Conservation (phyloP, 2,113 vertebrate species). For the Myiagra hebetior region DNA sequence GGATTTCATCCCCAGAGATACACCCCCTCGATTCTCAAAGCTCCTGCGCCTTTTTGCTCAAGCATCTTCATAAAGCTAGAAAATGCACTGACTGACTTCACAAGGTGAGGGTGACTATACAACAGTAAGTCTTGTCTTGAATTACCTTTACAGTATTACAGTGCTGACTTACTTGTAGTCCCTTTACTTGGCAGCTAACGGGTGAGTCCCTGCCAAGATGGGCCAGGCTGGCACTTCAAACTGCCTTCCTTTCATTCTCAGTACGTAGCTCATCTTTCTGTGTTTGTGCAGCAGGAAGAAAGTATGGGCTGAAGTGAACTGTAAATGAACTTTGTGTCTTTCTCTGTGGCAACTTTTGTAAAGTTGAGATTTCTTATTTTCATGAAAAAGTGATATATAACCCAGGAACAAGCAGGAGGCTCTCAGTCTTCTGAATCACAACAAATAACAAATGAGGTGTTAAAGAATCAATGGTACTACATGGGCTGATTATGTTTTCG, state of each 20-base stretch:
- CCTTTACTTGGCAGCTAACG: background rate
- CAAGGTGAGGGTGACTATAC: background rate
- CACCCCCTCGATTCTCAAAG: constrained; percentile 5
- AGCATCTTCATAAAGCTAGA: background rate
- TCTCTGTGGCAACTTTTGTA: background rate
- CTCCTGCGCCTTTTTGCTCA: background rate
- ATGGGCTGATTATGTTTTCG: background rate
- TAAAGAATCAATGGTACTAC: background rate
- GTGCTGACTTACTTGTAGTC: background rate
- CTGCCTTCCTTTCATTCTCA: constrained; percentile 36
- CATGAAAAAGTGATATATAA: background rate
- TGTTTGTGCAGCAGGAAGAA: background rate
- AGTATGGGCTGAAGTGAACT: background rate
- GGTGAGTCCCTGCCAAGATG: background rate
- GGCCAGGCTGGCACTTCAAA: constrained; percentile 10
- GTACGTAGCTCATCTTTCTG: constrained; percentile 36
- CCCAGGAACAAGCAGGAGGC: background rate
- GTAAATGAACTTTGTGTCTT: background rate
- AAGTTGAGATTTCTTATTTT: background rate
- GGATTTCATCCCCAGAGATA: constrained; percentile 21
- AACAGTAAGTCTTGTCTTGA: background rate
- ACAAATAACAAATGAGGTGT: background rate
- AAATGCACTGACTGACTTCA: background rate
- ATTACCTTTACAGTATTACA: constrained; percentile 14
- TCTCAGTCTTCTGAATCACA: background rate